phyloP scores from a whole-genome alignment of 2,888 invertebrate species.

The Apomyelois bistriatella region DNA sequence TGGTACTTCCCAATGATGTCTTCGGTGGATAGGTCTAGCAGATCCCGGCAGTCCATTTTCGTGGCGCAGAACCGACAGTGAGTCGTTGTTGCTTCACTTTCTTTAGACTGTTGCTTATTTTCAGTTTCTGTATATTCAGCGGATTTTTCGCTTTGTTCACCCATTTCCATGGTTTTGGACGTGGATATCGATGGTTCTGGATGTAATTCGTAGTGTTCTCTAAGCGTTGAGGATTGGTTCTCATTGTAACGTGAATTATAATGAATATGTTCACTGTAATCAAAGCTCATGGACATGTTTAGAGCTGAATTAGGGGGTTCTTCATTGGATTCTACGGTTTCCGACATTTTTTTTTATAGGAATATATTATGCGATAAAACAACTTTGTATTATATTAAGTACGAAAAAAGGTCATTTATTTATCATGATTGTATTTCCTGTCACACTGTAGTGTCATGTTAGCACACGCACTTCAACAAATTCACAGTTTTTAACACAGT shows the following conservation, averaged over 20 bases:
- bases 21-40: neutral
- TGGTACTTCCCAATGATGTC: neutral
- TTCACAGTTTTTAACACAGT: too few species aligned
- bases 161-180: neutral
- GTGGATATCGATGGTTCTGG: neutral
- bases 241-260: too few species aligned
- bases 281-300: neutral
- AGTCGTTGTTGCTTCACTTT: neutral
- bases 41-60: neutral
- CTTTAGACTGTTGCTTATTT: neutral
- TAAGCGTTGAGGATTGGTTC: neutral
- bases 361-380: too few species aligned
- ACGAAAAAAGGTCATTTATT: too few species aligned
- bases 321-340: neutral
- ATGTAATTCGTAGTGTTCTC: neutral
- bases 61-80: slow-evolving; percentile 1
- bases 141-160: neutral
- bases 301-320: neutral
- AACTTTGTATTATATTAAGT: too few species aligned
- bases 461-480: too few species aligned
- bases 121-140: neutral
- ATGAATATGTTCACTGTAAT: neutral
- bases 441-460: too few species aligned
- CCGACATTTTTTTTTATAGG: neutral
- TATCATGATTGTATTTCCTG: too few species aligned